These are phyloP conservation scores for Dusona sp. DNA, from an alignment of 2,888 invertebrate species.

Conservation along the genomic window DNA sequence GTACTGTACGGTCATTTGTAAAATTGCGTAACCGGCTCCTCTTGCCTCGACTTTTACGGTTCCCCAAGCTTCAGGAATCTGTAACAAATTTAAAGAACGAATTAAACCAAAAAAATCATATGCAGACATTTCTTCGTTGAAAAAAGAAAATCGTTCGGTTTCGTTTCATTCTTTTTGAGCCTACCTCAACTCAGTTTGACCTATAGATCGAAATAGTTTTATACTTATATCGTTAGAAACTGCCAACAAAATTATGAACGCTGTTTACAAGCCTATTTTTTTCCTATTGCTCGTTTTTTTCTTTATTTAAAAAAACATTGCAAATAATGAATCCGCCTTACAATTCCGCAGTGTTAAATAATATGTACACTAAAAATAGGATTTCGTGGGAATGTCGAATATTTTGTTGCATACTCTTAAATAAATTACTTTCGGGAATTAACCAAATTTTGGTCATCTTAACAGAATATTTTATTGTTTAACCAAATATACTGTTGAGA, in stretches of 20 bases:
- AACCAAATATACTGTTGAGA: too few relatives aligned
- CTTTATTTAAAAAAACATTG: background rate
- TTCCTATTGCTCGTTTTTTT: background rate
- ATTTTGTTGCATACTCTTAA: too few relatives aligned
- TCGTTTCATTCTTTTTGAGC: background rate
- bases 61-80: conserved; percentile 97
- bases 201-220: background rate
- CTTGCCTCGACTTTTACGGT: conserved; percentile 96
- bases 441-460: too few relatives aligned
- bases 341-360: background rate
- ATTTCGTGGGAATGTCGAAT: too few relatives aligned
- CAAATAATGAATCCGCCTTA: background rate
- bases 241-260: background rate
- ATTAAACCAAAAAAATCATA: background rate
- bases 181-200: background rate
- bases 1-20: conserved; percentile 97
- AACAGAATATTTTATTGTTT: too few relatives aligned
- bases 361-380: too few relatives aligned
- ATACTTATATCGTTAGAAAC: background rate
- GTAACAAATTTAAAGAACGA: conserved; percentile 36
- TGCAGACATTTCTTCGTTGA: background rate
- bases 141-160: background rate
- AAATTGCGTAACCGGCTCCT: conserved; percentile 97
- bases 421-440: too few relatives aligned
- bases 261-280: background rate